Conservation (phyloP, 2,888 invertebrate genomes). For the Theretra japonica region DNA sequence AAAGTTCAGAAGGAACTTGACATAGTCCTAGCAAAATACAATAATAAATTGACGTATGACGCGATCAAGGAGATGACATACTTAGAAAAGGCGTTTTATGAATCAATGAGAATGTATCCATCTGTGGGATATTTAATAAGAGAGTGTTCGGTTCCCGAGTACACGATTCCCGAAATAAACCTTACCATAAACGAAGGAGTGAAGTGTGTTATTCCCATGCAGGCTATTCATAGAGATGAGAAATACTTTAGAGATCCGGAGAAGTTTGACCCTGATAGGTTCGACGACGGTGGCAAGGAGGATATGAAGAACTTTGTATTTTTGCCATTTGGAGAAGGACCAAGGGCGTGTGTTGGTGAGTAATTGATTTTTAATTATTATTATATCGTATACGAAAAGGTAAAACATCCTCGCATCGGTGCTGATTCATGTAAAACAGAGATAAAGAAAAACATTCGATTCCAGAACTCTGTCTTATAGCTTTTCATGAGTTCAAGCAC, state of each 20-base stretch:
- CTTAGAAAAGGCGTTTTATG: conserved; percentile 72
- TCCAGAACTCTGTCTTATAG: no score
- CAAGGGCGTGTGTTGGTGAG: conserved; percentile 75
- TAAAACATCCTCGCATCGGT: no score
- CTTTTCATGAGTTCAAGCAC: no score
- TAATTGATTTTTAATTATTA: no score
- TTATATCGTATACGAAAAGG: background rate
- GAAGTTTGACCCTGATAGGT: conserved; percentile 71
- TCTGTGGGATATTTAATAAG: conserved; percentile 71
- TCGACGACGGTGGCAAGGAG: conserved; percentile 58
- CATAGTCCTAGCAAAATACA: conserved; percentile 61
- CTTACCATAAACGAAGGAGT: conserved; percentile 68
- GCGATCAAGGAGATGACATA: conserved; percentile 73
- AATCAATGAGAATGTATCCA: conserved; percentile 75
- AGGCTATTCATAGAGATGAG: conserved; percentile 72
- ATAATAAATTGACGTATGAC: conserved; percentile 69
- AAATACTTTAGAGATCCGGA: conserved; percentile 68
- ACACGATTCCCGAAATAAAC: conserved; percentile 70
- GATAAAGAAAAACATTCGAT: no score
- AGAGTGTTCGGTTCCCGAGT: conserved; percentile 66
- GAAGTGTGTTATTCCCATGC: conserved; percentile 67
- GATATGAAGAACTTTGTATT: conserved; percentile 62
- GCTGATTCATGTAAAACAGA: no score
- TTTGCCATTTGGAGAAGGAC: conserved; percentile 76
- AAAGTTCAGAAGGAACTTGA: conserved; percentile 76